phyloP scores from a whole-genome alignment of 2,797 vertebrate species.

The Masticophis lateralis region DNA sequence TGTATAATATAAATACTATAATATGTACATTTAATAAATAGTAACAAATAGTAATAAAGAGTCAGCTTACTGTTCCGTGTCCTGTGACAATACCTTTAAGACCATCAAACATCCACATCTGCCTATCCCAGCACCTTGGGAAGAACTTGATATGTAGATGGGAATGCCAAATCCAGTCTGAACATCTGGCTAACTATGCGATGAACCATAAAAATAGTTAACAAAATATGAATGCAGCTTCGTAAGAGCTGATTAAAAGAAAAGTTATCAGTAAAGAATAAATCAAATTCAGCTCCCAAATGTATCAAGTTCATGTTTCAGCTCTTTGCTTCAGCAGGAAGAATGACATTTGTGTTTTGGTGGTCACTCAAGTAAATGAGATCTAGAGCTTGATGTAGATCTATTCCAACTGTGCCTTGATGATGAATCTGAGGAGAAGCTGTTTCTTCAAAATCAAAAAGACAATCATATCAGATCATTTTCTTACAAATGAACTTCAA shows the following conservation, averaged over 20 bases:
- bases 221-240: not conserved
- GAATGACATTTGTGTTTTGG: slow-evolving; percentile 75
- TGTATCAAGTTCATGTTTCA: slow-evolving; percentile 72
- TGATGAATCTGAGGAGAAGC: slow-evolving; percentile 84
- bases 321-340: slow-evolving; percentile 71
- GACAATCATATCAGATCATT: slow-evolving; percentile 72
- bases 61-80: too few species aligned
- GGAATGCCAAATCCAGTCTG: too few species aligned
- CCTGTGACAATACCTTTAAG: too few species aligned
- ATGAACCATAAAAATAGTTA: not conserved
- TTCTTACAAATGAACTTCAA: slow-evolving; percentile 88
- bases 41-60: too few species aligned
- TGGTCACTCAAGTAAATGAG: slow-evolving; percentile 78
- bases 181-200: too few species aligned
- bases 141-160: too few species aligned
- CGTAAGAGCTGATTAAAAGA: not conserved
- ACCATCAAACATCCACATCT: too few species aligned
- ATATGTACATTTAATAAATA: not conserved
- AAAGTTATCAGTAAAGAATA: slow-evolving; percentile 68
- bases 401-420: slow-evolving; percentile 78
- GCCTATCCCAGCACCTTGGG: too few species aligned
- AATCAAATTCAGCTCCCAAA: slow-evolving; percentile 74
- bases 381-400: slow-evolving; percentile 60
- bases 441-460: slow-evolving; percentile 72
- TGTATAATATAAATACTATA: not conserved